Base-by-base conservation (phyloP, 35 echinoderm and acorn worm genomes). In the Ophiothrix spiculata region DNA sequence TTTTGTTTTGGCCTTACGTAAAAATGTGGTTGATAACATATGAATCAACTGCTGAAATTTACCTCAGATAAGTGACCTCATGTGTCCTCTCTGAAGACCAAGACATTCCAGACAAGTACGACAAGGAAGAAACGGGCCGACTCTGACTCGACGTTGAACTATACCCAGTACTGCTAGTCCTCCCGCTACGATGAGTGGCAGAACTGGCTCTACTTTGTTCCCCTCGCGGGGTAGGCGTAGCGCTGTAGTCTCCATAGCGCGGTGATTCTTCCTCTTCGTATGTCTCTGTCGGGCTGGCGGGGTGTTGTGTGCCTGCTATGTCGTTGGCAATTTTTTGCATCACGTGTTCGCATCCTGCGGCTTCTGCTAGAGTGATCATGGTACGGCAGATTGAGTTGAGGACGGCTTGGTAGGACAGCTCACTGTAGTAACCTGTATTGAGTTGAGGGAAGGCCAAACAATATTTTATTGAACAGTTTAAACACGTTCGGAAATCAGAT, bases 31-130 rank as follows among this genome's bases (percentile, higher is more conserved):
- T n/a, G n/a, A n/a, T n/a, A n/a, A n/a, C n/a, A n/a, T n/a, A n/a
- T n/a, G n/a, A n/a, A n/a, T n/a, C n/a, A n/a, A n/a, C n/a, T n/a
- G n/a, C n/a, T n/a, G n/a, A n/a, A n/a, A n/a, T n/a, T 83, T 78
- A 99, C 96, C 92, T 91, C 2, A 99, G 64, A 81, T 99, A 90
- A 2, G 96, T 99, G 38, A 79, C 75, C 31, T 93, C 96, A 79
- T 81, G 74, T 2, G 80, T 64, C 76, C 79, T 99, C 35, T 99
- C 92, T 17, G 89, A 75, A 14, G 86, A 89, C 96, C 96, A 99
- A 0, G 92, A 87, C 91, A 99, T 83, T 39, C 92, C 86, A 28
- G 96, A 99, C 74, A 99, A 77, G 54, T 82, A 94, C 0, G 96
- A 99, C 77, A 99, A 38, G 0, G 96, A 94, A 0, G 96, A 91